Evolutionary conservation across 2,888 invertebrate genomes (phyloP).

Genomic region (Dolomedes plantarius): DNA sequence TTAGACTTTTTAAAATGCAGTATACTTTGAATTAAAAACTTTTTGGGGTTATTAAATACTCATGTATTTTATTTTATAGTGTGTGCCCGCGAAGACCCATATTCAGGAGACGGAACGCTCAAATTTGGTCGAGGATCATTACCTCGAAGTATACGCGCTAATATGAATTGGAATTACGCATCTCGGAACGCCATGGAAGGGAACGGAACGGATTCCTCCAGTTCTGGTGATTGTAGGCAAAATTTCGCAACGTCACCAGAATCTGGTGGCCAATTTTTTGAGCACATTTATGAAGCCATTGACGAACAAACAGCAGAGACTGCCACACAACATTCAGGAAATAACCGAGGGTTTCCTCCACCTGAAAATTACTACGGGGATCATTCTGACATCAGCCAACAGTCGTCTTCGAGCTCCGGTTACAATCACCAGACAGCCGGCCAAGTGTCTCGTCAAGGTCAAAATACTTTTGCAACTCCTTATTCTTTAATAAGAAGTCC

Average conservation of each 20-base stretch:
- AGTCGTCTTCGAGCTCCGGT: constrained; percentile 72
- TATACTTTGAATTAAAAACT: too few species aligned
- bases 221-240: not conserved
- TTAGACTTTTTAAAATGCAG: too few species aligned
- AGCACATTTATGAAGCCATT: constrained; percentile 74
- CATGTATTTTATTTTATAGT: too few species aligned
- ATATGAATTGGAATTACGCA: not conserved
- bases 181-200: not conserved
- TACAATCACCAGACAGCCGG: constrained; percentile 71
- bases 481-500: constrained; percentile 22
- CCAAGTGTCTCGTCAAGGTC: constrained; percentile 20
- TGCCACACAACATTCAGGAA: not conserved
- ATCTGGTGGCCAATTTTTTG: constrained; percentile 76
- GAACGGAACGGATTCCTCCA: not conserved
- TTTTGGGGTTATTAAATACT: too few species aligned
- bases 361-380: constrained; percentile 69
- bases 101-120: not conserved
- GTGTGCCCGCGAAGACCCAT: not conserved
- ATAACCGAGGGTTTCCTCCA: constrained; percentile 9
- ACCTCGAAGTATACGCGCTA: not conserved
- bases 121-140: constrained; percentile 21
- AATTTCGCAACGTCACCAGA: constrained; percentile 21
- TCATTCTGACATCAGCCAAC: constrained; percentile 71
- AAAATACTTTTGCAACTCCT: constrained; percentile 32
- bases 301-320: constrained; percentile 53